Evolutionary conservation across 2,888 invertebrate genomes (phyloP).

Genomic region (Plebejus argus): DNA sequence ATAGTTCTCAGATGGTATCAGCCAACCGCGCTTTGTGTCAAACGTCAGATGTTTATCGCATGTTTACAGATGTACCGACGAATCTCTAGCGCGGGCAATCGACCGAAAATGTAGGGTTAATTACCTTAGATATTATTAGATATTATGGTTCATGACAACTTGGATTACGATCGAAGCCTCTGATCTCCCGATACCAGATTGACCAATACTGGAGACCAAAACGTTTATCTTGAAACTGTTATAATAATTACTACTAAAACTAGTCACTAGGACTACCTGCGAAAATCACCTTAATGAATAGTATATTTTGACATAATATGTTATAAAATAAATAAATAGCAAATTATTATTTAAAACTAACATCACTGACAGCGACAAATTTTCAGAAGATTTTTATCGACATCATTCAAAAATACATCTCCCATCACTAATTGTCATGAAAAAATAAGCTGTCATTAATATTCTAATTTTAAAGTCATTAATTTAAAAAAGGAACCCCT

Average conservation of each 20-base stretch:
- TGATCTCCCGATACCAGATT: slow-evolving; percentile 4
- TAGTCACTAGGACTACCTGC: too few relatives aligned
- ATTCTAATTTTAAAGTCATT: slow-evolving; percentile 20
- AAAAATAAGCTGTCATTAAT: slow-evolving; percentile 16
- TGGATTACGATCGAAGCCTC: slow-evolving; percentile 15
- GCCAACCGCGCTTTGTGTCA: slow-evolving; percentile 80
- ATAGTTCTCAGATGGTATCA: slow-evolving; percentile 77
- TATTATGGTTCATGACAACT: slow-evolving; percentile 39
- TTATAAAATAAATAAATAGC: too few relatives aligned
- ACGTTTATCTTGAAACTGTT: background rate
- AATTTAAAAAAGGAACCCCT: slow-evolving; percentile 54
- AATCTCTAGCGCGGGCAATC: slow-evolving; percentile 67
- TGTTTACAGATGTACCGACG: slow-evolving; percentile 79
- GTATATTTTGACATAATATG: too few relatives aligned
- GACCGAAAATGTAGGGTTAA: slow-evolving; percentile 67
- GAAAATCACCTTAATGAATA: too few relatives aligned
- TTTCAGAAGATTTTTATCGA: background rate
- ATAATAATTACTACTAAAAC: too few relatives aligned
- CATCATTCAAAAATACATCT: background rate
- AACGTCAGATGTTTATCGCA: slow-evolving; percentile 79
- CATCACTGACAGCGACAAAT: too few relatives aligned
- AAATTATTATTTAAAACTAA: too few relatives aligned
- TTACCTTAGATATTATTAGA: slow-evolving; percentile 56
- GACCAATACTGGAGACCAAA: background rate
- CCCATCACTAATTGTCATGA: background rate